These are phyloP conservation scores for Metaphire vulgaris DNA, from an alignment of 1,140 invertebrate genomes.

Conservation along the genomic window DNA sequence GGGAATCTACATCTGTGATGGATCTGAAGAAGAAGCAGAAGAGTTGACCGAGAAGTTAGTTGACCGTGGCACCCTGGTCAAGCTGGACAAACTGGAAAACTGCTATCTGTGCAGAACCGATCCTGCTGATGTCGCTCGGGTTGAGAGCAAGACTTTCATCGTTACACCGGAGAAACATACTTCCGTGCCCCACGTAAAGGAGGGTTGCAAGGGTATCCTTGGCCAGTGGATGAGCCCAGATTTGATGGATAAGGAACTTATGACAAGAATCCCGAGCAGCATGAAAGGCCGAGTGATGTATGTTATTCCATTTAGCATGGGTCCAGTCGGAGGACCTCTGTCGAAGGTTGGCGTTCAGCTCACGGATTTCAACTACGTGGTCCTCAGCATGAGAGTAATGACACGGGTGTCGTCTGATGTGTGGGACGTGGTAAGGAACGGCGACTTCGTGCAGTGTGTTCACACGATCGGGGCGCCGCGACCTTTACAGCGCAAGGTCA, in stretches of 20 bases:
- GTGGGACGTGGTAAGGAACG: slow-evolving; percentile 47
- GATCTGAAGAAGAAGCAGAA: slow-evolving; percentile 26
- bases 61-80: slow-evolving; percentile 24
- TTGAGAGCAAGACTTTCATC: slow-evolving; percentile 93
- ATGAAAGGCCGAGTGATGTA: slow-evolving; percentile 97
- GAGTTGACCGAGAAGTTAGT: slow-evolving; percentile 29
- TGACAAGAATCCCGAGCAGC: slow-evolving; percentile 83
- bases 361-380: slow-evolving; percentile 96
- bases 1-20: slow-evolving; percentile 28
- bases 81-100: slow-evolving; percentile 45
- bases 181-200: slow-evolving; percentile 65
- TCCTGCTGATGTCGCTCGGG: slow-evolving; percentile 92
- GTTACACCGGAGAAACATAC: slow-evolving; percentile 73
- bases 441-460: slow-evolving; percentile 64
- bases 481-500: slow-evolving; percentile 38
- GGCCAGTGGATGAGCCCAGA: slow-evolving; percentile 28
- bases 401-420: slow-evolving; percentile 81
- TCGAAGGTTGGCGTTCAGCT: slow-evolving; percentile 96
- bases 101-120: slow-evolving; percentile 89
- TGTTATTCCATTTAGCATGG: slow-evolving; percentile 98
- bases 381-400: slow-evolving; percentile 96
- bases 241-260: slow-evolving; percentile 50
- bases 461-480: slow-evolving; percentile 78
- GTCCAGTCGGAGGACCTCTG: slow-evolving; percentile 84
- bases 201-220: slow-evolving; percentile 72